Percentiles rank a stretch among this genome's conserved stretches.
phyloP scores from a whole-genome alignment of 2,888 invertebrate species.

The Heliothis peltigera region DNA sequence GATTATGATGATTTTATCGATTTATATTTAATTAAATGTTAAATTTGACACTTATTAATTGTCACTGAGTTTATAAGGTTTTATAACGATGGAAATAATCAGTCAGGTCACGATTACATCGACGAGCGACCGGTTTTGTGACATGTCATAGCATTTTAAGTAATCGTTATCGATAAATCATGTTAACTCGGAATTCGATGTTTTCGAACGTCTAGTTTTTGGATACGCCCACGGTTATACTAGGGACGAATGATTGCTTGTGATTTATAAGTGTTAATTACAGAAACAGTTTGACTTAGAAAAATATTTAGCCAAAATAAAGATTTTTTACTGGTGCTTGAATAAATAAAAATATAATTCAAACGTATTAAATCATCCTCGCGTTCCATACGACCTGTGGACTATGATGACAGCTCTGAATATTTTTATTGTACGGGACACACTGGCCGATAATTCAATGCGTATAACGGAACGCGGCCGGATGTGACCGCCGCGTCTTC shows the following conservation, averaged over 20 bases:
- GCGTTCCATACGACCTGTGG: slow-evolving; percentile 33
- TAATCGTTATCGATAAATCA: slow-evolving; percentile 81
- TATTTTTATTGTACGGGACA: slow-evolving; percentile 70
- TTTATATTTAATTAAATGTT: slow-evolving; percentile 82
- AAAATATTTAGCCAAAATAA: slow-evolving; percentile 41
- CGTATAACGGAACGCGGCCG: slow-evolving; percentile 86
- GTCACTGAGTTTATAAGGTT: slow-evolving; percentile 78
- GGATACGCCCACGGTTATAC: slow-evolving; percentile 61
- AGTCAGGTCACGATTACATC: slow-evolving; percentile 76
- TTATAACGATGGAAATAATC: slow-evolving; percentile 80
- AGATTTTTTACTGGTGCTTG: slow-evolving; percentile 24
- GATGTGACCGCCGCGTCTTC: slow-evolving; percentile 89
- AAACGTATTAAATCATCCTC: slow-evolving; percentile 33
- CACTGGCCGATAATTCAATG: slow-evolving; percentile 76
- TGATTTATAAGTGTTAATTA: slow-evolving; percentile 65
- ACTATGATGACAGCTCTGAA: slow-evolving; percentile 63
- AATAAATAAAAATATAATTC: slow-evolving; percentile 30
- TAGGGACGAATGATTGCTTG: slow-evolving; percentile 46
- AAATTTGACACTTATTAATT: slow-evolving; percentile 86
- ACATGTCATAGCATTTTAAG: slow-evolving; percentile 79
- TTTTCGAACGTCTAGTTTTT: slow-evolving; percentile 65
- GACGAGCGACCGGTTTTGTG: slow-evolving; percentile 77
- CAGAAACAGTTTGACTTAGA: slow-evolving; percentile 33
- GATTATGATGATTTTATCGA: slow-evolving; percentile 78
- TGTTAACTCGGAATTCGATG: slow-evolving; percentile 62